Evolutionary conservation across 2,113 vertebrate genomes (phyloP), one percentile per base, ranked within the genome.

Genomic region (Myiagra hebetior): DNA sequence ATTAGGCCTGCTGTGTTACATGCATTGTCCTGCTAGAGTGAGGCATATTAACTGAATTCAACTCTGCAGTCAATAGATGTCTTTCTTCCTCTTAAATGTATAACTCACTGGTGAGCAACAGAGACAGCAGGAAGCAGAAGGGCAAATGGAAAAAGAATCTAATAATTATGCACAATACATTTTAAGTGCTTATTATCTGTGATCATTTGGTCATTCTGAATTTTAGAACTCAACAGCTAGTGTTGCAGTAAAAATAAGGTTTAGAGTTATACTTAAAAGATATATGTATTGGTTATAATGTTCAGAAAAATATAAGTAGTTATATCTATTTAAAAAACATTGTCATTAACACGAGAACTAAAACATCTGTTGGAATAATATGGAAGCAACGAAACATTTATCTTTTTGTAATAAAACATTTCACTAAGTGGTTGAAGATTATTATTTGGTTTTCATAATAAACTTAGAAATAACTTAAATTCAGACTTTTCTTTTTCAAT

Each of bases 1-100:
- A 90, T 91, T 80, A 80, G 24, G 18, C 92, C 79, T 77, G 92
- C 93, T 96, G 92, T 73, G 88, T 47, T 87, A 85, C 86, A 68
- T 63, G 53, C n/a, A 89, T 82, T 96, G 92, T 87, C 62, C 87
- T 69, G 56, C 55, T 77, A 91, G 70, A 33, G 11, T 93, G 87
- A 89, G 55, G 39, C 33, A 72, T 76, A 65, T 91, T 96, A 95
- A 87, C 67, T 80, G 86, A 87, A 89, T 88, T 88, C 41, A 24
- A 4, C 88, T 89, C 79, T 8, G 8, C 65, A 87, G 90, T 87
- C 77, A 77, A 41, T 33, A 59, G 57, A 82, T 93, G 70, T 76
- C 41, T 85, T 93, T 91, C 47, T 50, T 89, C 15, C 28, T 85
- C 53, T 79, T 63, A 82, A 93, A 89, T 78, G 30, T 83, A 7